These are phyloP conservation scores for Sussaba pulchella DNA, from an alignment of 2,888 invertebrate genomes.

Conservation along the genomic window DNA sequence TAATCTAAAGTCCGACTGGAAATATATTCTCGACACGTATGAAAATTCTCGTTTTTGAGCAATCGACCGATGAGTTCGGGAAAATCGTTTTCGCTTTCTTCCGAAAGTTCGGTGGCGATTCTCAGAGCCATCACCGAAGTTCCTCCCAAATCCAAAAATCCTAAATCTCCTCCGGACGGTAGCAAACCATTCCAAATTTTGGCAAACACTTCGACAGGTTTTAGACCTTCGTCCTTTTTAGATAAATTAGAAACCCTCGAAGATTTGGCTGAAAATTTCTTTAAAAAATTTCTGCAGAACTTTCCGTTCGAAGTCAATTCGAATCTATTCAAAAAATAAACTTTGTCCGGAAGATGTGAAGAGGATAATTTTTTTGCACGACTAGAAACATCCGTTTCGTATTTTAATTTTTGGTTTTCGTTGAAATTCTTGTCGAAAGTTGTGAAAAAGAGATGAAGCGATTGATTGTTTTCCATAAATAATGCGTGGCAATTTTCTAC, in stretches of 20 bases:
- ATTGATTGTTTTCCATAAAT: slow-evolving; percentile 83
- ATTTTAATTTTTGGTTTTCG: slow-evolving; percentile 76
- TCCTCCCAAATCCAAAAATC: slow-evolving; percentile 89
- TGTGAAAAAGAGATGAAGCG: slow-evolving; percentile 84
- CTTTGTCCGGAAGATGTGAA: slow-evolving; percentile 88
- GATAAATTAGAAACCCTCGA: slow-evolving; percentile 76
- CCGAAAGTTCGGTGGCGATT: slow-evolving; percentile 87
- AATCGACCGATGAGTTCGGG: slow-evolving; percentile 86
- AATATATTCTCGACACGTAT: slow-evolving; percentile 79
- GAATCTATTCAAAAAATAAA: slow-evolving; percentile 86
- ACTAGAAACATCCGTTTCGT: slow-evolving; percentile 72
- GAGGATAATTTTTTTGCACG: slow-evolving; percentile 84
- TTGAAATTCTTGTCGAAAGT: slow-evolving; percentile 74
- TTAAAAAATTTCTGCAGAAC: slow-evolving; percentile 85
- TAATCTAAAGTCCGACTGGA: slow-evolving; percentile 20
- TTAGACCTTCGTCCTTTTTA: slow-evolving; percentile 72
- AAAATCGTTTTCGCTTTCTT: slow-evolving; percentile 83
- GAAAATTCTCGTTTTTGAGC: slow-evolving; percentile 85
- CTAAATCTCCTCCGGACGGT: slow-evolving; percentile 75
- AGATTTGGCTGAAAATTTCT: slow-evolving; percentile 75
- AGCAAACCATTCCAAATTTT: slow-evolving; percentile 75
- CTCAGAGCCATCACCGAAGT: slow-evolving; percentile 90
- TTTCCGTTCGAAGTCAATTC: slow-evolving; percentile 91
- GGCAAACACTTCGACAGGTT: slow-evolving; percentile 66
- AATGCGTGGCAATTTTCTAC: slow-evolving; percentile 86